Evolutionary conservation across 2,797 vertebrate species (phyloP).

Genomic region (Schizothorax lantsangensis): DNA sequence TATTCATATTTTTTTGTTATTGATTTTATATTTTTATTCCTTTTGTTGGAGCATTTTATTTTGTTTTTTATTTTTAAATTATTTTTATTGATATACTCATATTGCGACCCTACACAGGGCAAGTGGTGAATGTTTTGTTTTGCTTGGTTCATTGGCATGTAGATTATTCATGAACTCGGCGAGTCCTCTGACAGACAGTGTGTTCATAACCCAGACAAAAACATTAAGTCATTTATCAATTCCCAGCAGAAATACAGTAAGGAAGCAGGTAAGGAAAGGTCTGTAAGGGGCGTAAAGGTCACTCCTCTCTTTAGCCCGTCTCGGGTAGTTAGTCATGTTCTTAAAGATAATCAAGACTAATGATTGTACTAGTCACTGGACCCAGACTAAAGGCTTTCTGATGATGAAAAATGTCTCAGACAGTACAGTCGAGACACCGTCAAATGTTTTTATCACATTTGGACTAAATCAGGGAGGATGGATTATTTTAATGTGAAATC

Average conservation of each 20-base stretch:
- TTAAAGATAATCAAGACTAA: conserved; percentile 42
- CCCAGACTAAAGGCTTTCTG: conserved; percentile 31
- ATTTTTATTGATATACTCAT: background rate
- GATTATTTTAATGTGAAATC: background rate
- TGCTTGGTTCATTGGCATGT: background rate
- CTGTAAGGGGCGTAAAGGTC: conserved; percentile 46
- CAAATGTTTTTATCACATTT: conserved; percentile 21
- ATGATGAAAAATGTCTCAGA: conserved; percentile 29
- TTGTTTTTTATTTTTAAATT: background rate
- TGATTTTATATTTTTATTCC: background rate
- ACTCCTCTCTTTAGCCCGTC: conserved; percentile 32
- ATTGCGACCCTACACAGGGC: background rate
- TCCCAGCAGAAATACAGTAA: conserved; percentile 66
- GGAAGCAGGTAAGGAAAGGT: conserved; percentile 56
- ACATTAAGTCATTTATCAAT: conserved; percentile 2
- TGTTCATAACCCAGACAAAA: conserved; percentile 18
- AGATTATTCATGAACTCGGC: background rate
- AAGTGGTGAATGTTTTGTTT: background rate
- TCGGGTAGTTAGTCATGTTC: conserved; percentile 46
- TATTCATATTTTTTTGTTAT: background rate
- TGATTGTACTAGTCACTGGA: conserved; percentile 23
- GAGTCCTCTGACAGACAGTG: background rate
- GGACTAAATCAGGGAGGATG: background rate
- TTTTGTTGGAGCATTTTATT: background rate
- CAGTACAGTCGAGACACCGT: background rate